phyloP scores from a whole-genome alignment of 2,888 invertebrate species.

The Luffia ferchaultella region DNA sequence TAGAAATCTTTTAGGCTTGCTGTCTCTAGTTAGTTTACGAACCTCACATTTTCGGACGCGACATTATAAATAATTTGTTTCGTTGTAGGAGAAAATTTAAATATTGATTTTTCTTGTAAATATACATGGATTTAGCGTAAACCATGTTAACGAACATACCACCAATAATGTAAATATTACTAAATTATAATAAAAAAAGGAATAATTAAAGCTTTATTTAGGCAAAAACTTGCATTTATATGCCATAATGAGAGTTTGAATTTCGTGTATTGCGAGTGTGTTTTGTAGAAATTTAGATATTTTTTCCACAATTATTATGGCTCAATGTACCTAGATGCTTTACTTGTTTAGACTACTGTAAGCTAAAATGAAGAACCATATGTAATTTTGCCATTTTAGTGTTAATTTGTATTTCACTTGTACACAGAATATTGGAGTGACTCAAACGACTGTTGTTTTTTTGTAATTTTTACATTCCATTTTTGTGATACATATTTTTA shows the following conservation, averaged over 20 bases:
- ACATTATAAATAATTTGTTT: too few species aligned
- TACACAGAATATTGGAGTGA: background rate
- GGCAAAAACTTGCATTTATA: constrained; percentile 36
- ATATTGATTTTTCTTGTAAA: constrained; percentile 22
- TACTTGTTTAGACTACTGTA: too few species aligned
- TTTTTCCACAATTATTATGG: too few species aligned
- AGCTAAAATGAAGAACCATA: constrained; percentile 4
- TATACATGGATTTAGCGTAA: constrained; percentile 47
- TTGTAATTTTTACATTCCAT: constrained; percentile 24
- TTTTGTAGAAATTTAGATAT: too few species aligned
- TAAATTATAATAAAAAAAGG: background rate
- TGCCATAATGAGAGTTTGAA: constrained; percentile 34
- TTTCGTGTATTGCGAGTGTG: constrained; percentile 13
- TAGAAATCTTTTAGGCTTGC: too few species aligned
- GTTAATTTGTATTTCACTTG: background rate
- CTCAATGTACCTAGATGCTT: too few species aligned
- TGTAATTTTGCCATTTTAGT: background rate
- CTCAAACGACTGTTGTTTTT: background rate
- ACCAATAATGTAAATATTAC: constrained; percentile 60
- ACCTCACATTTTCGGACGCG: too few species aligned
- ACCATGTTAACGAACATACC: constrained; percentile 60
- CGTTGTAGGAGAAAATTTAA: background rate
- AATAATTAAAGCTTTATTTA: constrained; percentile 52
- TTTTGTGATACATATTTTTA: constrained; percentile 22
- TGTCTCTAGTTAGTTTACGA: too few species aligned